Conservation (phyloP, 2,113 vertebrate species). For the Motacilla alba region DNA sequence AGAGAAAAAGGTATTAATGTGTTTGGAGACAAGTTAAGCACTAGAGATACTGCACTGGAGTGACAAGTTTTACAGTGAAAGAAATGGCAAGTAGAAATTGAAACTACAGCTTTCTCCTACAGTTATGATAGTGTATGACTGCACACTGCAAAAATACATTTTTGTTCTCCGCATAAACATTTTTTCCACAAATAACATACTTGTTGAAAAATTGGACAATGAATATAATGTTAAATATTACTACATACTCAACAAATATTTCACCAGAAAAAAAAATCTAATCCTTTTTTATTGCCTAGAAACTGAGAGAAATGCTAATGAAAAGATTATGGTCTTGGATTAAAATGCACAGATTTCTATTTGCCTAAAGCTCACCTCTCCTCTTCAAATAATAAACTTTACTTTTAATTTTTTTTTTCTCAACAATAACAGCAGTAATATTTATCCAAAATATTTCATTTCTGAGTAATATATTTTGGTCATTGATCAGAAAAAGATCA, state of each 20-base stretch:
- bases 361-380: background rate
- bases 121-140: background rate
- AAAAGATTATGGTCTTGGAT: background rate
- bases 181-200: background rate
- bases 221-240: background rate
- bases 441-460: background rate
- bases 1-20: conserved; percentile 14
- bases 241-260: background rate
- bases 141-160: background rate
- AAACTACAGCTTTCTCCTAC: background rate
- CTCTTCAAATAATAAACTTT: background rate
- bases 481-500: background rate
- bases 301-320: background rate
- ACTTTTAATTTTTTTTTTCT: background rate
- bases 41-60: background rate
- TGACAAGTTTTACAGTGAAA: background rate
- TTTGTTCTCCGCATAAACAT: background rate
- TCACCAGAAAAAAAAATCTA: background rate
- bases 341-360: background rate
- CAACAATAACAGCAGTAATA: background rate
- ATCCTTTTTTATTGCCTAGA: background rate
- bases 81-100: background rate
- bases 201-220: background rate
- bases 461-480: background rate
- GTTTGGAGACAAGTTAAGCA: conserved; percentile 6